Conservation (phyloP, 1,140 invertebrate species). For the Leptinotarsa texana region DNA sequence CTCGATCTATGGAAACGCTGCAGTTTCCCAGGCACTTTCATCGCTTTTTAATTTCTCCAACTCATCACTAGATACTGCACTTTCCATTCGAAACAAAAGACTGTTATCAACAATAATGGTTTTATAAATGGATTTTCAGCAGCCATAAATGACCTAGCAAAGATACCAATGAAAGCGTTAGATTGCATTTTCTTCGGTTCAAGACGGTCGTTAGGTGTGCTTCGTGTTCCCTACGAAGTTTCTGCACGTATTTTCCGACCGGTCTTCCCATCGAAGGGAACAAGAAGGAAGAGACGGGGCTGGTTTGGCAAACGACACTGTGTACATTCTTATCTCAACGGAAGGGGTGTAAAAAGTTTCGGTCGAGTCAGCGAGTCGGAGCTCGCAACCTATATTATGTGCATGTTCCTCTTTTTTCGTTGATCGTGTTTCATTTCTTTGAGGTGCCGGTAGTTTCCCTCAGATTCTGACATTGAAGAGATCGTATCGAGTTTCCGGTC, state of each 20-base stretch:
- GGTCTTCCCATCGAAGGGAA: not conserved
- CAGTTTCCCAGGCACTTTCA: not conserved
- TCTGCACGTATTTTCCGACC: not conserved
- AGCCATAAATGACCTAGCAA: not conserved
- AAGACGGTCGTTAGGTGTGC: not conserved
- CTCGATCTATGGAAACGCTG: conserved; percentile 1
- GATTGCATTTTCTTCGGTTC: not conserved
- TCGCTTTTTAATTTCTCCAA: not conserved
- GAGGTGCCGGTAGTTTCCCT: not conserved
- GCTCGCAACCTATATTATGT: conserved; percentile 12
- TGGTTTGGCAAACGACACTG: conserved; percentile 13
- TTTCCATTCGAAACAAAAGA: not conserved
- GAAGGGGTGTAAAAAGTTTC: conserved; percentile 18
- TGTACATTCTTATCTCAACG: conserved; percentile 15
- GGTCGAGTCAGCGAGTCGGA: conserved; percentile 12
- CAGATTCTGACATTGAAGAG: too few species aligned
- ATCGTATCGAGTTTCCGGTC: too few species aligned
- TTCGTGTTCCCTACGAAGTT: not conserved
- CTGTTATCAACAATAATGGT: conserved; percentile 6
- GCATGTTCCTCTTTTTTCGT: conserved; percentile 2
- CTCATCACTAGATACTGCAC: not conserved
- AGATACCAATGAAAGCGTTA: not conserved
- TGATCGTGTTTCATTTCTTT: not conserved
- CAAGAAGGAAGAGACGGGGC: not conserved
- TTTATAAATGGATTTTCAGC: not conserved